Conservation (phyloP, 2,797 vertebrate genomes). For the Triplophysa yarkandensis region DNA sequence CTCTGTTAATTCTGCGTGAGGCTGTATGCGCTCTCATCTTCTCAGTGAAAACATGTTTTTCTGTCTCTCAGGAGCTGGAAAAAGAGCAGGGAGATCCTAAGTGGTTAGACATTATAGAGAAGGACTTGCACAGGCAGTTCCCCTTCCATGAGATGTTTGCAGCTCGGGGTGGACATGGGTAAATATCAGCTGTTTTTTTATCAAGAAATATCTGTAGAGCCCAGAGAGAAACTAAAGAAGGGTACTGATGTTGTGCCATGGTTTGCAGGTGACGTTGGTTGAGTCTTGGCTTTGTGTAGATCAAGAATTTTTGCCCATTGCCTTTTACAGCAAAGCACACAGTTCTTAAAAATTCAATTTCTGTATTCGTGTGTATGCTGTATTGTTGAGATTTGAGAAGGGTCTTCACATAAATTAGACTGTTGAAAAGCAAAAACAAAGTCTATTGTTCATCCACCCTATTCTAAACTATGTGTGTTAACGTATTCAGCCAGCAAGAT, state of each 20-base stretch:
- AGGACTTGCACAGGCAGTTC: conserved; percentile 90
- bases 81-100: conserved; percentile 86
- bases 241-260: not conserved
- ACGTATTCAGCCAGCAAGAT: conserved; percentile 83
- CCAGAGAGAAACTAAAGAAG: not conserved
- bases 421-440: not conserved
- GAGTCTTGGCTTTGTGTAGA: not conserved
- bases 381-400: not conserved
- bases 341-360: not conserved
- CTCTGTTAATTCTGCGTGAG: not conserved
- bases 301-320: not conserved
- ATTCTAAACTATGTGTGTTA: conserved; percentile 21
- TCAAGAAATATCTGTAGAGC: not conserved
- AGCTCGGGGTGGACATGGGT: conserved; percentile 88
- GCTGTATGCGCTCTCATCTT: not conserved
- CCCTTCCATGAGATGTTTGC: conserved; percentile 93
- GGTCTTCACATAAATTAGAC: not conserved
- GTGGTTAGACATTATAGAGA: conserved; percentile 92
- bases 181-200: conserved; percentile 50
- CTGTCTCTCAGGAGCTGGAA: conserved; percentile 81
- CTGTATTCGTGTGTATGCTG: not conserved
- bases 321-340: not conserved
- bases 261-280: not conserved
- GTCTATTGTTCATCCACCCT: not conserved
- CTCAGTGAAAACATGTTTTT: not conserved